Base-by-base conservation (phyloP, 2,113 vertebrate species). In the Nansenia antarctica region DNA sequence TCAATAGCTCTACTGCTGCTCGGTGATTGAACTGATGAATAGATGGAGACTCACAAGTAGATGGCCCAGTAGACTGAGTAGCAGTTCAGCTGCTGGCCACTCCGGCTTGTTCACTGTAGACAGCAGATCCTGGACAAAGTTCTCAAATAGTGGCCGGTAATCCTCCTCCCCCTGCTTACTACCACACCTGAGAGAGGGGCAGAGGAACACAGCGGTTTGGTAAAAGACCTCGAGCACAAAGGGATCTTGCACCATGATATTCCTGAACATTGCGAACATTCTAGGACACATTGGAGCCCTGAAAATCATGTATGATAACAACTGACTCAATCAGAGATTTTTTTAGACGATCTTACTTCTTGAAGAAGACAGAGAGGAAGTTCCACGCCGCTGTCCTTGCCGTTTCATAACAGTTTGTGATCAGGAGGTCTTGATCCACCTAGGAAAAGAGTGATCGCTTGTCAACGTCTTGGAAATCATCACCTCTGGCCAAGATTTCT, bases 101-200 rank as follows among this genome's bases (percentile, higher is more conserved):
- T 99, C 98, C 45, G 98, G 98, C 87, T 98, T 99, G 90, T 99
- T 99, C 42, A 99, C 98, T 52, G 98, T 99, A 1, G 98, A 99
- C 73, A 99, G 94, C 54, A 99, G 94, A 83, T 99, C 98, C 85
- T 99, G 96, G 79, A 99, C 95, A 84, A 99, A 99, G 87, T 99
- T 99, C 87, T 99, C 98, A 92, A 99, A 99, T 60, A 99, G 83
- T 1, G 98, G 98, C 65, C 98, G 94, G 86, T 99, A 99, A 91
- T 99, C 98, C 84, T 99, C 98, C 88, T 99, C 98, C 61, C 95
- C 98, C 86, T 99, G 98, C 70, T 99, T 99, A 86, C 98, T 99
- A 84, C 98, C 98, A 91, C 98, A 99, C 77, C 98, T 99, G 74
- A 31, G 62, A 30, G 8, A 45, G 22, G 12, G 27, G 26, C 12